Evolutionary conservation across 2,797 vertebrate species (phyloP).

Genomic region (Sebastes ruberrimus): DNA sequence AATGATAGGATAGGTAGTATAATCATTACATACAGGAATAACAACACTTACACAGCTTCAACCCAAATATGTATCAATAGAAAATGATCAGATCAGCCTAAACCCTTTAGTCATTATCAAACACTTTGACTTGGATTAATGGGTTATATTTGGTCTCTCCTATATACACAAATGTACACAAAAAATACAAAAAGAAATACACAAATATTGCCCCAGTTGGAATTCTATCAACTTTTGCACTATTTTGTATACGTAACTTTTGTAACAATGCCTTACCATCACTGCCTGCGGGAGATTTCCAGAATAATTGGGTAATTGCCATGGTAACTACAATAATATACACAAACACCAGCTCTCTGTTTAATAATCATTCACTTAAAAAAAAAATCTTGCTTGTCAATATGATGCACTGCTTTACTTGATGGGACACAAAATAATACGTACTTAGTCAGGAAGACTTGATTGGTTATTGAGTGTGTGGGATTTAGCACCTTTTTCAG

Average conservation of each 20-base stretch:
- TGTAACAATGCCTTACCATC: background rate
- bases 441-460: background rate
- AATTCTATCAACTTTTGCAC: background rate
- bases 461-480: background rate
- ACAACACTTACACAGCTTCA: background rate
- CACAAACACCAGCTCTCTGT: background rate
- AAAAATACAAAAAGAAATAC: background rate
- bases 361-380: background rate
- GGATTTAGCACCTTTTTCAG: background rate
- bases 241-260: background rate
- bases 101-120: background rate
- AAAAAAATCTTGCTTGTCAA: background rate
- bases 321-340: background rate
- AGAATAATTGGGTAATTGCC: background rate
- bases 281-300: background rate
- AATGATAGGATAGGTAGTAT: background rate
- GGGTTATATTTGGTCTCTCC: background rate
- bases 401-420: background rate
- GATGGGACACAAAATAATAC: background rate
- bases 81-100: background rate
- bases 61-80: background rate
- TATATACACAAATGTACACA: constrained; percentile 50
- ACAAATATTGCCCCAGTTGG: background rate
- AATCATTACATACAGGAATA: background rate
- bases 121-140: background rate